Percentiles rank a stretch among this genome's conserved stretches.
These are phyloP conservation scores for Harmothoe impar DNA, from an alignment of 2,888 invertebrate genomes.

Conservation along the genomic window DNA sequence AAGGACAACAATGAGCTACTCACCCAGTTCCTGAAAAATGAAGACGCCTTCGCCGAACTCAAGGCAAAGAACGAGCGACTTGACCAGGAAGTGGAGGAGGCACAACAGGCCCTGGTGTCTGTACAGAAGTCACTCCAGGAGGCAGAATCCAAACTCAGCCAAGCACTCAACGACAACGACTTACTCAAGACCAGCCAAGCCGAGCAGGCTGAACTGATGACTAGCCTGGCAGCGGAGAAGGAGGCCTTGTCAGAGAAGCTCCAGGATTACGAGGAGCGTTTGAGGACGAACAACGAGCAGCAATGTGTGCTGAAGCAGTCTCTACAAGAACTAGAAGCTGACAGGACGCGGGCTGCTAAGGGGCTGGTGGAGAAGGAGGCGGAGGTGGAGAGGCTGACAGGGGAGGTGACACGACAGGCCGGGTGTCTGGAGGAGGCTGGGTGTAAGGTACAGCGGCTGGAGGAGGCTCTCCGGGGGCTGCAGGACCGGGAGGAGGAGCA, in stretches of 20 bases:
- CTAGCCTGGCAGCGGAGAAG: background rate
- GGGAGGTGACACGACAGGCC: background rate
- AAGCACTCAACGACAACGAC: background rate
- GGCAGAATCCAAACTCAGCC: background rate
- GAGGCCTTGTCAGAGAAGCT: background rate
- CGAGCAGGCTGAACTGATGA: background rate
- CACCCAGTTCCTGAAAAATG: slow-evolving; percentile 26
- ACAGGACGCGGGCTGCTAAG: background rate
- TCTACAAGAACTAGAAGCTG: background rate
- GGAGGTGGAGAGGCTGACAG: background rate
- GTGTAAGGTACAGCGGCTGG: background rate
- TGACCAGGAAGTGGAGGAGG: background rate
- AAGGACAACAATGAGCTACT: slow-evolving; percentile 45
- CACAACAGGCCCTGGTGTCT: background rate
- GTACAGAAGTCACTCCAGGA: background rate
- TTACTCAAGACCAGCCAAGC: background rate
- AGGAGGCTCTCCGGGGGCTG: background rate
- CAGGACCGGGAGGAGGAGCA: background rate
- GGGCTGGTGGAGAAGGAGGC: background rate
- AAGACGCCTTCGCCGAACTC: background rate
- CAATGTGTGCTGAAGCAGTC: background rate
- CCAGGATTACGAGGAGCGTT: background rate
- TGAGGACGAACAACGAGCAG: background rate
- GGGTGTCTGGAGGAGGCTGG: background rate
- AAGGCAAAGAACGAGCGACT: background rate